These are phyloP conservation scores for Sinocyclocheilus grahami DNA, from an alignment of 2,113 vertebrate species.

Conservation along the genomic window DNA sequence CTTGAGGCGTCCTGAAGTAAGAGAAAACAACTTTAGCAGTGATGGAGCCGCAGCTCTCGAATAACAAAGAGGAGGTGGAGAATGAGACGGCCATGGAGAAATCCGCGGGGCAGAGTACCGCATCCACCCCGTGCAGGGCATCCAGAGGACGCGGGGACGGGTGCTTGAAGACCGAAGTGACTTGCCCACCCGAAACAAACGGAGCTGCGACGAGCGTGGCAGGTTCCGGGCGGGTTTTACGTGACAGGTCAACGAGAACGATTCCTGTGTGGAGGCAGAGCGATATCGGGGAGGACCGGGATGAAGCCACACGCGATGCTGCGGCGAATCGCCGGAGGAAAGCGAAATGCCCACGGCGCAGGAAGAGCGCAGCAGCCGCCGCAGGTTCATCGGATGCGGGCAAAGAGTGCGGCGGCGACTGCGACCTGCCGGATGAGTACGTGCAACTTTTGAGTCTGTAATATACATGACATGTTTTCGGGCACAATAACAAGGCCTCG, in stretches of 20 bases:
- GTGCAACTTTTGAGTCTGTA: not conserved
- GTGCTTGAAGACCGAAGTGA: constrained; percentile 67
- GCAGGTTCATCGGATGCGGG: constrained; percentile 56
- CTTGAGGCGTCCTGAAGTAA: constrained; percentile 51
- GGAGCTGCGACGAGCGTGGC: constrained; percentile 62
- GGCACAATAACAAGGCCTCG: not conserved
- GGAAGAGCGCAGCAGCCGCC: constrained; percentile 61
- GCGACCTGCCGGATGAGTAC: constrained; percentile 44
- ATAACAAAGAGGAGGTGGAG: constrained; percentile 65
- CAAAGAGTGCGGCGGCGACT: constrained; percentile 62
- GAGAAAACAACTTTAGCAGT: constrained; percentile 47
- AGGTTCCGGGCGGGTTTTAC: constrained; percentile 73
- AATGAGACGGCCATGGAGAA: constrained; percentile 70
- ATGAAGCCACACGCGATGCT: constrained; percentile 62
- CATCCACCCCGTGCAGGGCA: constrained; percentile 65
- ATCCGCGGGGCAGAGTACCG: constrained; percentile 69
- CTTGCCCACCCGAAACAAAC: constrained; percentile 62
- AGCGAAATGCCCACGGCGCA: constrained; percentile 71
- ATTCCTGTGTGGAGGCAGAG: constrained; percentile 76
- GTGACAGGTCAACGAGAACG: constrained; percentile 74
- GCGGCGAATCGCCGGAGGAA: constrained; percentile 70
- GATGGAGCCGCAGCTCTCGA: constrained; percentile 71
- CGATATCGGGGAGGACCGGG: constrained; percentile 67
- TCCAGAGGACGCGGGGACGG: constrained; percentile 68
- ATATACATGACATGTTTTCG: not conserved